Base-by-base conservation (phyloP, 2,888 invertebrate species). In the Hoplodrina ambigua region DNA sequence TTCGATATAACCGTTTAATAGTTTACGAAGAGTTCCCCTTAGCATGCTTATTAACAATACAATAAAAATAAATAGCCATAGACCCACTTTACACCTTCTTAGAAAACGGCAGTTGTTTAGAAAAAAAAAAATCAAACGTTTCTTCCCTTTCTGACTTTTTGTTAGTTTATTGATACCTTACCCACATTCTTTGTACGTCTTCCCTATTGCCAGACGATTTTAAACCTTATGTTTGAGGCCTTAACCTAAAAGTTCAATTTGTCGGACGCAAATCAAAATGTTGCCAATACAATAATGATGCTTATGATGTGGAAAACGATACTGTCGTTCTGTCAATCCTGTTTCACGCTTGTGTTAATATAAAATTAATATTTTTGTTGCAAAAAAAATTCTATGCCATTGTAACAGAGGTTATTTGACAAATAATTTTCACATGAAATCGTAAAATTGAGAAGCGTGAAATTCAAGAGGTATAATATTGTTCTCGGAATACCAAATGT, bases 1-100 rank as follows among this genome's bases (percentile, higher is more conserved):
- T 92, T 93, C 94, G 94, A 95, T 95, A 96, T 96, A 95, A 95
- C 91, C 95, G 92, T 96, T 95, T 95, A 95, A 96, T 95, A 93
- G 92, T 93, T 91, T 91, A 91, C 91, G 91, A 88, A 90, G 87
- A 88, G 90, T 91, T 91, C 90, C 92, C 93, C 92, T 92, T 92
- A 92, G 91, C 94, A 93, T 93, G 94, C 94, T 93, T 95, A 96
- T 96, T 95, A 96, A 96, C 94, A 96, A 96, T 94, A 95, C 94
- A 95, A 95, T 95, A 93, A 95, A 94, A 82, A 94, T 95, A 95
- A 95, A 94, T 94, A 94, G 92, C 93, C 94, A 94, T 94, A 93
- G 93, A 92, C 90, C 93, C 94, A 96, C 94, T 95, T 96, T 96
- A 96, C 96, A 96, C 95, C 94, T 96, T 96, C 95, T 93, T 91